A percentile compares a stretch with the other conserved stretches of the same genome.
Conservation (phyloP, 2,113 vertebrate species). For the Talpa occidentalis region DNA sequence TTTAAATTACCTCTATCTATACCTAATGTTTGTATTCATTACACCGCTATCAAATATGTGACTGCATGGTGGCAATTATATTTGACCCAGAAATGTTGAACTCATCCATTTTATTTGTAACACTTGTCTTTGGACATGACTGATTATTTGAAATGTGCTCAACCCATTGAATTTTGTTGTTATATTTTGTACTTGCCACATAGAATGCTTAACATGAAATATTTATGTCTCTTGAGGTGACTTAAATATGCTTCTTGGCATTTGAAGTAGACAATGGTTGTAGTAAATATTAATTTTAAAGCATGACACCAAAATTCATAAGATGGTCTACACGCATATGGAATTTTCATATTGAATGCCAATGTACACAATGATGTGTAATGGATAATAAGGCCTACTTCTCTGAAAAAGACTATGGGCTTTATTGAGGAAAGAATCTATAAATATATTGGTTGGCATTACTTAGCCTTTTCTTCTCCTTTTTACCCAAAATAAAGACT, state of each 20-base stretch:
- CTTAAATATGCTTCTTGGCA: constrained; percentile 75
- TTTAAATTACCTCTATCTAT: not conserved
- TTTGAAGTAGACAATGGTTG: constrained; percentile 77
- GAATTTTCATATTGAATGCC: constrained; percentile 65
- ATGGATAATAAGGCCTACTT: constrained; percentile 57
- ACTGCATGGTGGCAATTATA: constrained; percentile 66
- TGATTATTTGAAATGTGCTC: constrained; percentile 77
- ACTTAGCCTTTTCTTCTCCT: not conserved
- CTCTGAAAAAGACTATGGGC: constrained; percentile 41
- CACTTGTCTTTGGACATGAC: constrained; percentile 71
- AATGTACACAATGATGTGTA: constrained; percentile 53
- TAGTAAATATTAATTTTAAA: constrained; percentile 83
- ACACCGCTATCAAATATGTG: constrained; percentile 32
- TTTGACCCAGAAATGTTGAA: constrained; percentile 74
- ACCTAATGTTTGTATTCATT: not conserved
- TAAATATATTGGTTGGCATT: constrained; percentile 9
- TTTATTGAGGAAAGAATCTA: constrained; percentile 33
- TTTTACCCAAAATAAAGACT: not conserved
- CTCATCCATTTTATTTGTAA: constrained; percentile 77
- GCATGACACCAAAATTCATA: constrained; percentile 76
- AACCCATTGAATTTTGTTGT: constrained; percentile 76
- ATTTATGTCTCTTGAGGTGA: constrained; percentile 77
- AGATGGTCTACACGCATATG: constrained; percentile 40
- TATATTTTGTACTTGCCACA: constrained; percentile 82
- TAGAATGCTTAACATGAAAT: constrained; percentile 82